Conservation (phyloP, 2,888 invertebrate species). For the Altica lythri region DNA sequence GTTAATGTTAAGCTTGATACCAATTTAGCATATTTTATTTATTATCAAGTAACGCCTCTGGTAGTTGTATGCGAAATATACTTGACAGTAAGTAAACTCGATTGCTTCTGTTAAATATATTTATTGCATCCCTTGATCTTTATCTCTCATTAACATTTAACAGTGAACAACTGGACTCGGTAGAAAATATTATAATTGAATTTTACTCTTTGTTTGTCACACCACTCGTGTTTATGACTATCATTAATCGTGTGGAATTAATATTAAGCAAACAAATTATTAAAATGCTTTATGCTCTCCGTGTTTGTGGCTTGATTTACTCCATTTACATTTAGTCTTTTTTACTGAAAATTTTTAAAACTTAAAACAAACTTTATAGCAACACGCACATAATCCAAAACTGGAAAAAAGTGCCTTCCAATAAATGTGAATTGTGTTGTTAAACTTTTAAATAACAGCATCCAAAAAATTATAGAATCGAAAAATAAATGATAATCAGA, state of each 20-base stretch:
- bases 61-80: slow-evolving; percentile 10
- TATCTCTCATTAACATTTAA: slow-evolving; percentile 31
- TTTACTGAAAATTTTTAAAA: too few relatives aligned
- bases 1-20: too few relatives aligned
- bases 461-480: too few relatives aligned
- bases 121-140: slow-evolving; percentile 31
- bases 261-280: slow-evolving; percentile 9
- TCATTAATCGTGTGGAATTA: slow-evolving; percentile 8
- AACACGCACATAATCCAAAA: too few relatives aligned
- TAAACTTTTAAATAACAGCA: too few relatives aligned
- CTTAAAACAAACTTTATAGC: too few relatives aligned
- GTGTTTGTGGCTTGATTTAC: too few relatives aligned
- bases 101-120: slow-evolving; percentile 29
- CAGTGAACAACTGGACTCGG: slow-evolving; percentile 14
- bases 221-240: slow-evolving; percentile 19
- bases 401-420: too few relatives aligned
- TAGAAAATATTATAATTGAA: slow-evolving; percentile 28
- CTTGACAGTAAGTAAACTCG: slow-evolving; percentile 25
- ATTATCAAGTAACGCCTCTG: slow-evolving; percentile 21
- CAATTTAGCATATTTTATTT: slow-evolving; percentile 5
- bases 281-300: too few relatives aligned
- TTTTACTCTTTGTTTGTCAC: slow-evolving; percentile 27
- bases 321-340: too few relatives aligned
- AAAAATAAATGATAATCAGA: too few relatives aligned
- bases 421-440: too few relatives aligned